These are phyloP conservation scores for Gymnopithys bicolor DNA, from an alignment of 2,797 vertebrate species.

Conservation along the genomic window DNA sequence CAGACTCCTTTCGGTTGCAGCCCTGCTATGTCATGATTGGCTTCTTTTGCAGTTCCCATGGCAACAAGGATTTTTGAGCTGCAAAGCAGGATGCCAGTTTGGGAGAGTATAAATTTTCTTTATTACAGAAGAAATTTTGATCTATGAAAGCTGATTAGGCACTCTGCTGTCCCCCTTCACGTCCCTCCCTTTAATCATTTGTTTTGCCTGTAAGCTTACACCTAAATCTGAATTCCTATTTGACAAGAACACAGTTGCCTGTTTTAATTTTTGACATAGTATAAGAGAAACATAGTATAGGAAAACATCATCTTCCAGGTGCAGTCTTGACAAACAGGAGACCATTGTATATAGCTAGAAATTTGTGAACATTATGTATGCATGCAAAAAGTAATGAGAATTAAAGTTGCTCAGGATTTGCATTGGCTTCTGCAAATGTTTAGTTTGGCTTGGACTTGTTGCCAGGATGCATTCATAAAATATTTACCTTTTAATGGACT, in stretches of 20 bases:
- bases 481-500: not conserved
- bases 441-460: not conserved
- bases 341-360: not conserved
- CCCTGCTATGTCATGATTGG: slow-evolving; percentile 66
- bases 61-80: slow-evolving; percentile 79
- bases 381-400: not conserved
- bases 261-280: slow-evolving; percentile 18
- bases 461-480: not conserved
- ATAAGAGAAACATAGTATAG: not conserved
- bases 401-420: not conserved
- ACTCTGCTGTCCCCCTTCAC: not conserved
- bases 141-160: slow-evolving; percentile 40
- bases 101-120: slow-evolving; percentile 42
- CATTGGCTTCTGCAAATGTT: not conserved
- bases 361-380: not conserved
- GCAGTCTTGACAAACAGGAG: not conserved
- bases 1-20: slow-evolving; percentile 72
- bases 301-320: not conserved
- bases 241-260: not conserved
- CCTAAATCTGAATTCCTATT: not conserved
- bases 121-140: slow-evolving; percentile 50
- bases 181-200: not conserved
- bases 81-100: slow-evolving; percentile 66
- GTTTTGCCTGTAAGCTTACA: not conserved
- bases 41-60: slow-evolving; percentile 78